Evolutionary conservation across 1,140 invertebrate genomes (phyloP), one percentile per base, ranked within the genome.

Genomic region (Penaeus chinensis): DNA sequence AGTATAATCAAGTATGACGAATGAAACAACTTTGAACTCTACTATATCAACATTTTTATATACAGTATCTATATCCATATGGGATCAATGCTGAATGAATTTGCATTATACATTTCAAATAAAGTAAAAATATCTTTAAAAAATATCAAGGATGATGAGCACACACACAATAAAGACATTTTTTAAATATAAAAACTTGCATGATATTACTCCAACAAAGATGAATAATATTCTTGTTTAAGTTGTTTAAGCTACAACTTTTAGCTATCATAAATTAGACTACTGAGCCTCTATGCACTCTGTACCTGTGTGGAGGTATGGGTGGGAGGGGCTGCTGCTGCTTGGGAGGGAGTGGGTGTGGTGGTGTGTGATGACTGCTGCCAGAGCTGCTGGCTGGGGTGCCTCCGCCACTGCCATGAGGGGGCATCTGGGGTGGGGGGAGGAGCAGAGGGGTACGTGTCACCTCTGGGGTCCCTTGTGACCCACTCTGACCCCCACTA

Each of bases 241-340:
- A 11, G 11, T 8, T 16, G 8, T 54, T 54, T 54, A 11, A 2
- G 54, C 16, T 11, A 32, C 8, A 18, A 18, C 11, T 32, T 74
- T 27, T 19, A 74, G 19, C 3, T 19, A 27, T 11, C 24, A 74
- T 74, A 32, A 4, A 79, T n/a, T 8, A 24, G 13, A 16, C 20
- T 47, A 79, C 47, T 47, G 3, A 47, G 18, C 2, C 27, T 18
- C 20, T 20, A 20, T 16, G 4, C 27, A n/a, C 22, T 27, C 3
- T 54, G 42, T 18, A 89, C 90, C 85, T 90, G 87, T 90, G 90
- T 32, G 90, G 90, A 47, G 90, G 90, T 66, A 90, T 82, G 60
- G 90, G 90, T 47, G 90, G 90, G 32, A 90, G 88, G 20, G 90
- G 90, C 71, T 90, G 89, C 82, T 90, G 89, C 76, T 90, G 89